phyloP scores from a whole-genome alignment of 2,113 vertebrate species.

The Paratilapia polleni region DNA sequence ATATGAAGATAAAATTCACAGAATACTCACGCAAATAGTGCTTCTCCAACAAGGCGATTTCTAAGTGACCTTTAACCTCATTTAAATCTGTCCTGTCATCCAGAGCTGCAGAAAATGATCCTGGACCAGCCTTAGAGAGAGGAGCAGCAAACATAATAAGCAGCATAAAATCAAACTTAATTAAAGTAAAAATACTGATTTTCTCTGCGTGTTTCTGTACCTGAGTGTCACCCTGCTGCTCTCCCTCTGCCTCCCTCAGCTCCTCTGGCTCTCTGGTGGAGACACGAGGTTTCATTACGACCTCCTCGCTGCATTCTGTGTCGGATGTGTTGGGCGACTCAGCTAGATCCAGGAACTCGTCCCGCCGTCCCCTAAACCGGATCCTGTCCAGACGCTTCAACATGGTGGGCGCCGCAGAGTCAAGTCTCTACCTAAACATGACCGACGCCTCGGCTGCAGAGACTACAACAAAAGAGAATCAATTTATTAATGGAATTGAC shows the following conservation, averaged over 20 bases:
- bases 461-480: background rate
- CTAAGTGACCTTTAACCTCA: conserved; percentile 96
- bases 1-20: background rate
- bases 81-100: conserved; percentile 91
- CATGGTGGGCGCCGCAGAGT: conserved; percentile 87
- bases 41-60: conserved; percentile 97
- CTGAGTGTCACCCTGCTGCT: conserved; percentile 48
- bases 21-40: conserved; percentile 94
- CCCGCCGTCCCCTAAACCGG: conserved; percentile 94
- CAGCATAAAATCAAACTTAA: background rate
- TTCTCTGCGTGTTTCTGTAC: conserved; percentile 16
- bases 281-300: conserved; percentile 79
- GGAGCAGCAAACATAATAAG: background rate
- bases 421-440: conserved; percentile 73
- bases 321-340: conserved; percentile 96
- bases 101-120: conserved; percentile 84
- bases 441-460: background rate
- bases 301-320: conserved; percentile 90
- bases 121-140: conserved; percentile 84
- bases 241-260: conserved; percentile 87
- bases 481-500: background rate
- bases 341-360: conserved; percentile 91
- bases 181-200: background rate
- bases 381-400: conserved; percentile 94
- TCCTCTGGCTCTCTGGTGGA: conserved; percentile 87